A percentile compares a stretch with the other conserved stretches of the same genome.
These are phyloP conservation scores for Leptopilina drosophilae DNA, from an alignment of 2,888 invertebrate species.

Conservation along the genomic window DNA sequence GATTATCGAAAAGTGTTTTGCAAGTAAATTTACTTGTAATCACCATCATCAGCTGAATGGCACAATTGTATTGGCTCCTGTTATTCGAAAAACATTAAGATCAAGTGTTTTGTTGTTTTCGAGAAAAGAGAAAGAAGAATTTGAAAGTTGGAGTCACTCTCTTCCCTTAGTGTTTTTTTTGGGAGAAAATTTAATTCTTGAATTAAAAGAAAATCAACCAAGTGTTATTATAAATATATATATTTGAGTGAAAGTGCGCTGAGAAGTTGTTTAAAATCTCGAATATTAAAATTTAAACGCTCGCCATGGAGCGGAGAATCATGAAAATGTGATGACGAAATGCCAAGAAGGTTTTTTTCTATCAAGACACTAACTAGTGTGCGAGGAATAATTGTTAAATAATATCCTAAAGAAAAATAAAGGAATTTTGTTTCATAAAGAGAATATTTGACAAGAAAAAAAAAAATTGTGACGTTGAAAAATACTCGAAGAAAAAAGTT, in stretches of 20 bases:
- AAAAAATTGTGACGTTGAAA: constrained; percentile 10
- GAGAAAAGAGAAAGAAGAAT: neutral
- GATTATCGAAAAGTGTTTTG: no score
- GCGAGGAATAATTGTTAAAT: constrained; percentile 70
- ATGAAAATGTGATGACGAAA: constrained; percentile 75
- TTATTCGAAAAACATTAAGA: constrained; percentile 68
- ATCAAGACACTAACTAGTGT: constrained; percentile 75
- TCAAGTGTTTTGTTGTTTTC: neutral
- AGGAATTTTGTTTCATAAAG: neutral
- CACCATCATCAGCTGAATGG: constrained; percentile 60
- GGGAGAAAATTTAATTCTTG: neutral
- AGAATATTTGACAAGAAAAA: neutral
- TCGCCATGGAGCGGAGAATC: constrained; percentile 72
- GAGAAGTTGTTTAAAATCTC: neutral
- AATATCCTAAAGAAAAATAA: constrained; percentile 9
- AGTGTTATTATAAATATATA: neutral
- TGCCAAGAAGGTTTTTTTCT: constrained; percentile 65
- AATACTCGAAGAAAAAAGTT: neutral
- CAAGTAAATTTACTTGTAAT: neutral
- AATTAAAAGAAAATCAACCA: no score
- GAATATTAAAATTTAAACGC: neutral
- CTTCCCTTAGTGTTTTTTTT: neutral
- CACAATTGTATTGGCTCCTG: constrained; percentile 69
- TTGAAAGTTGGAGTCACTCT: neutral
- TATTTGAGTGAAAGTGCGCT: constrained; percentile 6